A percentile compares a stretch with the other conserved stretches of the same genome.
Conservation (phyloP, 2,888 invertebrate genomes). For the Pycnomerus fuliginosus region DNA sequence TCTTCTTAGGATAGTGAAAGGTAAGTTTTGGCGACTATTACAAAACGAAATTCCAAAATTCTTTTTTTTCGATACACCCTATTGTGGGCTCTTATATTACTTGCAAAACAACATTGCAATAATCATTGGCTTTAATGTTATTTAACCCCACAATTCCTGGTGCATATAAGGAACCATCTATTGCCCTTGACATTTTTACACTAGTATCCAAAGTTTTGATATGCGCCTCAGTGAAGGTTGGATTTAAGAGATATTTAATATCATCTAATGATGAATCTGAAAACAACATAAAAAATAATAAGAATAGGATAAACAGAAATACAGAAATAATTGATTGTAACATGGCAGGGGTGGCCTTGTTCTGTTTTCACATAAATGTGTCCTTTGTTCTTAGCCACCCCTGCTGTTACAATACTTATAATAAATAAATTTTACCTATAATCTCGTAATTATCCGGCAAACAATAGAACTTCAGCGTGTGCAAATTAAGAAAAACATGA, state of each 20-base stretch:
- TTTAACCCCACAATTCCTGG: slow-evolving; percentile 98
- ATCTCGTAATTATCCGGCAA: slow-evolving; percentile 99
- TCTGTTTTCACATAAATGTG: no score
- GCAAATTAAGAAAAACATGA: slow-evolving; percentile 96
- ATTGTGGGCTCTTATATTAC: no score
- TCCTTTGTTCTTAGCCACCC: no score
- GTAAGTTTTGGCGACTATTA: no score
- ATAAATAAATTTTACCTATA: no score
- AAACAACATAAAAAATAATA: slow-evolving; percentile 33
- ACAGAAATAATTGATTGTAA: background rate
- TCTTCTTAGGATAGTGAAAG: no score
- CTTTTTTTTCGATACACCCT: no score
- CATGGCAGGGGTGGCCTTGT: no score
- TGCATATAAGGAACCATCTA: slow-evolving; percentile 94
- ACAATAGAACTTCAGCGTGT: slow-evolving; percentile 97
- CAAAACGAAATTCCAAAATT: no score
- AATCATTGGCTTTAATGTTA: slow-evolving; percentile 99
- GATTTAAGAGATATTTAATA: slow-evolving; percentile 97
- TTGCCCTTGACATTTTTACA: slow-evolving; percentile 88
- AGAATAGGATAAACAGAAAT: background rate
- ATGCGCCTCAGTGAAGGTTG: slow-evolving; percentile 84
- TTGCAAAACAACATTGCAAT: slow-evolving; percentile 97
- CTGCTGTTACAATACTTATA: no score
- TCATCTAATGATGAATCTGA: slow-evolving; percentile 94
- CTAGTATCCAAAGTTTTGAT: slow-evolving; percentile 79